A percentile compares a stretch with the other conserved stretches of the same genome.
Evolutionary conservation across 35 echinoderm and acorn worm species (phyloP).

Genomic region (Diadema setosum): DNA sequence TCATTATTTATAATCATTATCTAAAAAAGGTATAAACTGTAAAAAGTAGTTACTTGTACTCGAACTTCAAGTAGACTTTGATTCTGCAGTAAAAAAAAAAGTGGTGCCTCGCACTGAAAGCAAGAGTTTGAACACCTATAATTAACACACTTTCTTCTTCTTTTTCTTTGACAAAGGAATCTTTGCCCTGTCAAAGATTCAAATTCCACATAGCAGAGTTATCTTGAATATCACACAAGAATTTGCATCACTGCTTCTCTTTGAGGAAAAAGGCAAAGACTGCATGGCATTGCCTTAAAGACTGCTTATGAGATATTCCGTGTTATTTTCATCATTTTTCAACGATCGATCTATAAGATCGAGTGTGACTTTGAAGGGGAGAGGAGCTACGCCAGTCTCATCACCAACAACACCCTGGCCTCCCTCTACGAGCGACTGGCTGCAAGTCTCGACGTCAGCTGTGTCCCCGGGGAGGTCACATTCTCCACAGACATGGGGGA

Average conservation of each 20-base stretch:
- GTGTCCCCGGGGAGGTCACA: neutral
- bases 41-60: too few relatives aligned
- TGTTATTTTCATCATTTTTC: neutral
- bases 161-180: too few relatives aligned
- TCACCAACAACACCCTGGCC: constrained; percentile 39
- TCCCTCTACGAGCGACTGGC: constrained; percentile 52
- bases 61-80: too few relatives aligned
- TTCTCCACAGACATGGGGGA: constrained; percentile 85
- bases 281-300: neutral
- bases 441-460: neutral
- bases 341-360: neutral
- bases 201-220: too few relatives aligned
- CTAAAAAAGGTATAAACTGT: too few relatives aligned
- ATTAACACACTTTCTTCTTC: too few relatives aligned
- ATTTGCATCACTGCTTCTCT: neutral
- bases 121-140: too few relatives aligned
- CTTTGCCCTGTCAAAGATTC: too few relatives aligned
- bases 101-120: too few relatives aligned
- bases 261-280: neutral
- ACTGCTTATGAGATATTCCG: neutral
- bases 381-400: constrained; percentile 60
- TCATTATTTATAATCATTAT: too few relatives aligned
- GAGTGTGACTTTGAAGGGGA: neutral
- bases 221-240: neutral
- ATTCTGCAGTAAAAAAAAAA: too few relatives aligned